Evolutionary conservation across 2,113 vertebrate genomes (phyloP).

Genomic region (Muntiacus reevesi): DNA sequence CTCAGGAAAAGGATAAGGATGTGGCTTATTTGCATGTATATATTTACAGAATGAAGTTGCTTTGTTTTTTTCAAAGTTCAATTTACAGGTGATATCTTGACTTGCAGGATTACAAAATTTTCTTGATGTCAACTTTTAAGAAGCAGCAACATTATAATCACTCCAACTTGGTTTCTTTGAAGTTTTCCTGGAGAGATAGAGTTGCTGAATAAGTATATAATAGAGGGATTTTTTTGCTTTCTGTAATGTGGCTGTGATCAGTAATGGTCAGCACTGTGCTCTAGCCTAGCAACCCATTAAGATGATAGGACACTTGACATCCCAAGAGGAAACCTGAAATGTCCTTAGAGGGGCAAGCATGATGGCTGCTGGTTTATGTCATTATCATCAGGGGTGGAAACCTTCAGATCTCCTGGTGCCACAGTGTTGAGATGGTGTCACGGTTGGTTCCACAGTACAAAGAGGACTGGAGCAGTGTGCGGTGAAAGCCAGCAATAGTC

Average conservation of each 20-base stretch:
- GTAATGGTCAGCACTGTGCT: conserved; percentile 12
- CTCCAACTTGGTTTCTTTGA: conserved; percentile 43
- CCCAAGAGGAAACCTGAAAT: neutral
- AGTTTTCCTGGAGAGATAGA: conserved; percentile 40
- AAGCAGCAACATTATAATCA: conserved; percentile 20
- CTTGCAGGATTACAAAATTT: neutral
- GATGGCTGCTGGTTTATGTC: neutral
- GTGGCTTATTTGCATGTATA: neutral
- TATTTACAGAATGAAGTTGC: conserved; percentile 19
- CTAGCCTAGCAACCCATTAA: conserved; percentile 32
- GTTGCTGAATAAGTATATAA: conserved; percentile 26
- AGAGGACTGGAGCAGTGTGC: conserved; percentile 83
- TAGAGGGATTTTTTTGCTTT: conserved; percentile 3
- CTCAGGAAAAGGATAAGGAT: neutral
- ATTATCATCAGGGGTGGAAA: neutral
- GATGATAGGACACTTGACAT: conserved; percentile 10
- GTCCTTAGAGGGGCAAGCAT: conserved; percentile 27
- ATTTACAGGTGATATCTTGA: conserved; percentile 37
- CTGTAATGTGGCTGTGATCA: conserved; percentile 42
- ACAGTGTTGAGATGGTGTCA: neutral
- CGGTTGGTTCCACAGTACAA: conserved; percentile 81
- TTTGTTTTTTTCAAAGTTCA: conserved; percentile 34
- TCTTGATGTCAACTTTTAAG: conserved; percentile 25
- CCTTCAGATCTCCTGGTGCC: neutral
- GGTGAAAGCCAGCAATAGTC: conserved; percentile 95